Evolutionary conservation across 2,888 invertebrate genomes (phyloP).

Genomic region (Caradrina clavipalpis): DNA sequence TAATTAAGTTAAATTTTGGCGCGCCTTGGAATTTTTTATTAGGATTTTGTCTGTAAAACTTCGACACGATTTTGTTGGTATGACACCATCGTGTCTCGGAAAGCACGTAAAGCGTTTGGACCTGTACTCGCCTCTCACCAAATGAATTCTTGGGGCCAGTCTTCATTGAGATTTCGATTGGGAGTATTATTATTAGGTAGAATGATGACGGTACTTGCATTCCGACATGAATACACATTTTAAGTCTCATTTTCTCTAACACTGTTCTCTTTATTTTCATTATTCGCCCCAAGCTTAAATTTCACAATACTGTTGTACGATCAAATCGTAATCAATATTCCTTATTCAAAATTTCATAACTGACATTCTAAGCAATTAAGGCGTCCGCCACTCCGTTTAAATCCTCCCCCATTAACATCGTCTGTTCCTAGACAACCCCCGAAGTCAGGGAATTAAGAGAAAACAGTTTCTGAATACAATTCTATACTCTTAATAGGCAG

Average conservation of each 20-base stretch:
- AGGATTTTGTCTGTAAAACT: too few species aligned
- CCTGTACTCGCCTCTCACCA: too few species aligned
- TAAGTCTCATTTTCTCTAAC: background rate
- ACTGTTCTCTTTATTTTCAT: background rate
- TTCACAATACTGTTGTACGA: background rate
- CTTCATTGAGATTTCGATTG: too few species aligned
- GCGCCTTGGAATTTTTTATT: too few species aligned
- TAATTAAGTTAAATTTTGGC: too few species aligned
- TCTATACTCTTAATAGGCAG: slow-evolving; percentile 50
- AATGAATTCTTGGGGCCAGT: too few species aligned
- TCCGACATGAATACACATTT: too few species aligned
- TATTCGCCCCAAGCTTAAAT: background rate
- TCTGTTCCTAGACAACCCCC: slow-evolving; percentile 19
- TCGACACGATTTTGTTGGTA: too few species aligned
- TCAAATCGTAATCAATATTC: background rate
- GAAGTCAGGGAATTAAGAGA: slow-evolving; percentile 48
- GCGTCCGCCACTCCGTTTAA: slow-evolving; percentile 19
- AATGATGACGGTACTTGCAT: too few species aligned
- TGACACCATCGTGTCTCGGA: too few species aligned
- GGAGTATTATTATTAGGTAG: too few species aligned
- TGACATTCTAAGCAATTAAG: slow-evolving; percentile 22
- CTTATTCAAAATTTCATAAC: slow-evolving; percentile 24
- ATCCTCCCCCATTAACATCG: slow-evolving; percentile 40
- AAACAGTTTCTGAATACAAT: slow-evolving; percentile 53
- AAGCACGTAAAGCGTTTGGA: too few species aligned